Evolutionary conservation across 2,797 vertebrate species (phyloP).

Genomic region (Lophotriccus pileatus): DNA sequence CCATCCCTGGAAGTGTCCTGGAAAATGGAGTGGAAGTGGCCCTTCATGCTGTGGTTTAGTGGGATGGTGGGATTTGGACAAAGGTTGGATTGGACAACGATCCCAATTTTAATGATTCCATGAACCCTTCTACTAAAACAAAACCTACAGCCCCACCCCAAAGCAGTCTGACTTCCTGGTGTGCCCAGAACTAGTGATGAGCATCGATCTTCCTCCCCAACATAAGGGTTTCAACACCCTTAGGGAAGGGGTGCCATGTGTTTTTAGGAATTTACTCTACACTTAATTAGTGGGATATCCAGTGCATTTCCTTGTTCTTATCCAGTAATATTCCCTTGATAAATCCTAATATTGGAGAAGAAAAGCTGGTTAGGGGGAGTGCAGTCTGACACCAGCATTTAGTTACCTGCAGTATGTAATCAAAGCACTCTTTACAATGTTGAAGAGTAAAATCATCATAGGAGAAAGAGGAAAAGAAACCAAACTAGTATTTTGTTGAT

Average conservation of each 20-base stretch:
- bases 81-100: neutral
- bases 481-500: neutral
- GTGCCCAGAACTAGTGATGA: neutral
- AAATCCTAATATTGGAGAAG: neutral
- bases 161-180: neutral
- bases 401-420: neutral
- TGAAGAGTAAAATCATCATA: neutral
- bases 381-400: fast-evolving
- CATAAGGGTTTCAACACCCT: neutral
- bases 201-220: neutral
- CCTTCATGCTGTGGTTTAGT: neutral
- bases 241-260: neutral
- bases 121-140: neutral
- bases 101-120: neutral
- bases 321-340: neutral
- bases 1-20: neutral
- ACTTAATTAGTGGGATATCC: neutral
- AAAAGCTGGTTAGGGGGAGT: neutral
- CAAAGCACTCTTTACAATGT: neutral
- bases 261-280: neutral
- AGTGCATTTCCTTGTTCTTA: neutral
- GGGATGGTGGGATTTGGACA: neutral
- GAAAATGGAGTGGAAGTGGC: neutral
- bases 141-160: neutral
- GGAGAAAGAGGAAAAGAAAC: neutral